A percentile compares a stretch with the other conserved stretches of the same genome.
Evolutionary conservation across 2,113 vertebrate genomes (phyloP).

Genomic region (Phaethornis superciliosus): DNA sequence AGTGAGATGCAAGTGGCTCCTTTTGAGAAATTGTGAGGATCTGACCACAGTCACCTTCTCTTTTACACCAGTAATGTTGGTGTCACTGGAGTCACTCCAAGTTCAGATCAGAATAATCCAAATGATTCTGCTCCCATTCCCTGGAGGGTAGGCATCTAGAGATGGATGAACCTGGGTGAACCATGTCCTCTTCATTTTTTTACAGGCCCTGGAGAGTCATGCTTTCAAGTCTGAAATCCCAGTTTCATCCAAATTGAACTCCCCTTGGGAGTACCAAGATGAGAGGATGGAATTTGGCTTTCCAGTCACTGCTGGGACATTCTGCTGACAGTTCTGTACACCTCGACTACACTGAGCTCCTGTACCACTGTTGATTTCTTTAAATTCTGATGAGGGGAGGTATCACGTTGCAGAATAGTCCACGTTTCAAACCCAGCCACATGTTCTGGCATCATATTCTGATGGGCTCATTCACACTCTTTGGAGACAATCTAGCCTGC

Average conservation of each 20-base stretch:
- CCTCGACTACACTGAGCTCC: background rate
- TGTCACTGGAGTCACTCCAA: background rate
- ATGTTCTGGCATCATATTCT: background rate
- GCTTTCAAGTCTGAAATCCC: background rate
- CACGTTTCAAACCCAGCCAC: background rate
- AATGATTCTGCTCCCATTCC: background rate
- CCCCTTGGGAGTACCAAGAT: accelerated
- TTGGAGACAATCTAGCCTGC: background rate
- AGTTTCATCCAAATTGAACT: background rate
- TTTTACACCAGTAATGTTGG: background rate
- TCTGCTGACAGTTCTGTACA: background rate
- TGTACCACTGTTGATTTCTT: background rate
- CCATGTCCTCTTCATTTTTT: background rate
- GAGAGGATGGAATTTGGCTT: background rate
- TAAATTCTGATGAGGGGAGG: background rate
- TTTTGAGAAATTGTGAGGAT: background rate
- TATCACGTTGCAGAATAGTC: background rate
- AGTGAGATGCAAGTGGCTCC: background rate
- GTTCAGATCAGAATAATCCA: background rate
- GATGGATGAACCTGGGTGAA: background rate
- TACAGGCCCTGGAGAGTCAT: background rate
- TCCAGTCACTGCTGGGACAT: background rate
- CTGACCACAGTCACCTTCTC: background rate
- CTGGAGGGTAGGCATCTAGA: background rate
- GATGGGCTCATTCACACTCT: background rate